A percentile compares a stretch with the other conserved stretches of the same genome.
Conservation (phyloP, 1,140 invertebrate species). For the Heliothis virescens region DNA sequence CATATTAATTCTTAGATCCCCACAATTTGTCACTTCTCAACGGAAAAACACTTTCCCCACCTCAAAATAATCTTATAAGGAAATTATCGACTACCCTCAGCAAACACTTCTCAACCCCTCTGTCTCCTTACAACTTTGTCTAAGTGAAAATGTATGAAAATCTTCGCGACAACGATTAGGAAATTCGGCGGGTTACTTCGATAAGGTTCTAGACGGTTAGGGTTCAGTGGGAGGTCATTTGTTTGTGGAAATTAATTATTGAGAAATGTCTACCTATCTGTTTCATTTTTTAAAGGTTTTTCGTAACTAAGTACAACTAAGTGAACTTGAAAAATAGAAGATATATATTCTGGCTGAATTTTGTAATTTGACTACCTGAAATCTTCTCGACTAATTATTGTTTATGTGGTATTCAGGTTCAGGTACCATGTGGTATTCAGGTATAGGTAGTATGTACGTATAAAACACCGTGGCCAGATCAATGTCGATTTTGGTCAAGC, state of each 20-base stretch:
- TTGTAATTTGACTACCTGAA: too few species aligned
- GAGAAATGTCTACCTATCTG: background rate
- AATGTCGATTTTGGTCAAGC: too few species aligned
- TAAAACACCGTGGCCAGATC: too few species aligned
- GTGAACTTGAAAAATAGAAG: too few species aligned
- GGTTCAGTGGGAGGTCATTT: slow-evolving; percentile 14
- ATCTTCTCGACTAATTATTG: too few species aligned
- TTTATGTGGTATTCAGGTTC: too few species aligned
- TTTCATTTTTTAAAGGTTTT: background rate
- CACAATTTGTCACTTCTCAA: slow-evolving; percentile 22
- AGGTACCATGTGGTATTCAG: too few species aligned
- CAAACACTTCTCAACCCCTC: slow-evolving; percentile 11
- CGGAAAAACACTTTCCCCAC: slow-evolving; percentile 20
- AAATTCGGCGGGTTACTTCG: slow-evolving; percentile 16
- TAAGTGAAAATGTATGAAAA: slow-evolving; percentile 7
- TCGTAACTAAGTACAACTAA: background rate
- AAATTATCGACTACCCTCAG: slow-evolving; percentile 9
- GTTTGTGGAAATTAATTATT: slow-evolving; percentile 10
- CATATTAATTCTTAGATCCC: background rate
- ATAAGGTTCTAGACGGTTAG: slow-evolving; percentile 26
- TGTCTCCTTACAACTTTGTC: slow-evolving; percentile 1
- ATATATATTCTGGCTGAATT: too few species aligned
- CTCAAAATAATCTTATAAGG: slow-evolving; percentile 25
- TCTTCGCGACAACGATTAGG: slow-evolving; percentile 27
- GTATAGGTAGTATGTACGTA: too few species aligned